phyloP scores from a whole-genome alignment of 2,113 vertebrate genomes.

The Rhadina sibilatrix region DNA sequence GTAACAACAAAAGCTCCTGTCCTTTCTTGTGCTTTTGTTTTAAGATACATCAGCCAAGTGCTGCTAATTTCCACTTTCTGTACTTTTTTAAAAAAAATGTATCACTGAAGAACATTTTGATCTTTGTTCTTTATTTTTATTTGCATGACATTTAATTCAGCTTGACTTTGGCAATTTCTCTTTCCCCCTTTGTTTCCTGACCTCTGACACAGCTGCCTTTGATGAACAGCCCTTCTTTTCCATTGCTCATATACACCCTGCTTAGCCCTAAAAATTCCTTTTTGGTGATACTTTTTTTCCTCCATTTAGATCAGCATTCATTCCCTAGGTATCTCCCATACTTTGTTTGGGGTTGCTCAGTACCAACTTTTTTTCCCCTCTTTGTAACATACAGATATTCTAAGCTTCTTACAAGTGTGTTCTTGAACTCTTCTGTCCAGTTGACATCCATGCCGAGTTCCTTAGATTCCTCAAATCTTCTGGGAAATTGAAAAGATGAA shows the following conservation, averaged over 20 bases:
- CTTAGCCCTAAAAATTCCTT: background rate
- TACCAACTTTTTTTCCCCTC: background rate
- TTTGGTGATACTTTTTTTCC: background rate
- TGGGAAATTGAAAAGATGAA: background rate
- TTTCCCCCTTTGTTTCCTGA: slow-evolving; percentile 25
- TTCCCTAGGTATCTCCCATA: background rate
- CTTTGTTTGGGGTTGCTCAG: background rate
- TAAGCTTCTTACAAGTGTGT: background rate
- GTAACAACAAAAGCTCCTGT: background rate
- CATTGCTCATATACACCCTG: background rate
- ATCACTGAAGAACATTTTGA: background rate
- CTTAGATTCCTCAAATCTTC: background rate
- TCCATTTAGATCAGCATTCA: background rate
- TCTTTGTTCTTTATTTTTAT: slow-evolving; percentile 17
- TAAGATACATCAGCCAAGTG: background rate
- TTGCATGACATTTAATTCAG: slow-evolving; percentile 17
- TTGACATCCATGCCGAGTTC: background rate
- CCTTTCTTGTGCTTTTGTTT: background rate
- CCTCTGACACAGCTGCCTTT: background rate
- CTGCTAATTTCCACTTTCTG: background rate
- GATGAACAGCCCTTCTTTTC: background rate
- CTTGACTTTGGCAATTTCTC: slow-evolving; percentile 7
- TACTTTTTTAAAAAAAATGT: background rate
- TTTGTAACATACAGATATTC: background rate
- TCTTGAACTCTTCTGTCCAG: background rate